Conservation (phyloP, 1,140 invertebrate genomes). For the Formica exsecta region DNA sequence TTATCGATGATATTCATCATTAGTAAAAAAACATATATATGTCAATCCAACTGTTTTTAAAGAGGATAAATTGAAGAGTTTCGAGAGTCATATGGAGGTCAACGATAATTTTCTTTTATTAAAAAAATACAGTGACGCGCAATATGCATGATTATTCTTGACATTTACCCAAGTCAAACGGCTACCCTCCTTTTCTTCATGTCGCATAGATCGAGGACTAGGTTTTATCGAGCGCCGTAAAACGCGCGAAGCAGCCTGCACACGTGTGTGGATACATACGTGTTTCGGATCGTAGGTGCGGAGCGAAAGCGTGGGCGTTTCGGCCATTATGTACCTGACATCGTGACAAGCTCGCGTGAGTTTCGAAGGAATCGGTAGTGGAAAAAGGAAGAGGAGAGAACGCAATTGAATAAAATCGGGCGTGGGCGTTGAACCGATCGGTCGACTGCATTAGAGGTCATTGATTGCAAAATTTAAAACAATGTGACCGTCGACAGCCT, state of each 20-base stretch:
- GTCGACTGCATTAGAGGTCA: constrained; percentile 13
- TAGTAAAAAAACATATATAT: neutral
- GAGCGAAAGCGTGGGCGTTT: constrained; percentile 72
- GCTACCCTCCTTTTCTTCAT: constrained; percentile 17
- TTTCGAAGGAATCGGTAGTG: constrained; percentile 68
- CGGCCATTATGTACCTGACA: constrained; percentile 77
- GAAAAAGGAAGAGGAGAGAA: constrained; percentile 45
- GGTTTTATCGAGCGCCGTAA: constrained; percentile 24
- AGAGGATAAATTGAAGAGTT: neutral
- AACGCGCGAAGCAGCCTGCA: constrained; percentile 53
- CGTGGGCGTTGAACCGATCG: constrained; percentile 20
- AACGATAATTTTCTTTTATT: neutral
- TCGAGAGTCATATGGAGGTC: neutral
- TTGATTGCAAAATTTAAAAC: constrained; percentile 57
- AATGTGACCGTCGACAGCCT: neutral
- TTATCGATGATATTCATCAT: constrained; percentile 16
- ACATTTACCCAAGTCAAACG: constrained; percentile 5
- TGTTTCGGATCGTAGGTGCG: constrained; percentile 65
- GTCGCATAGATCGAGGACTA: constrained; percentile 26
- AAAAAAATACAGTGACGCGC: neutral
- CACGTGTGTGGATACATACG: neutral
- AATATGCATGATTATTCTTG: constrained; percentile 19
- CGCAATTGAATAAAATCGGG: constrained; percentile 26
- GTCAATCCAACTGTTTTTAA: constrained; percentile 16
- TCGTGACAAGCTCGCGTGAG: constrained; percentile 69